Conservation (phyloP, 92 coral and sea anemone species). For the Virgularia gustaviana region DNA sequence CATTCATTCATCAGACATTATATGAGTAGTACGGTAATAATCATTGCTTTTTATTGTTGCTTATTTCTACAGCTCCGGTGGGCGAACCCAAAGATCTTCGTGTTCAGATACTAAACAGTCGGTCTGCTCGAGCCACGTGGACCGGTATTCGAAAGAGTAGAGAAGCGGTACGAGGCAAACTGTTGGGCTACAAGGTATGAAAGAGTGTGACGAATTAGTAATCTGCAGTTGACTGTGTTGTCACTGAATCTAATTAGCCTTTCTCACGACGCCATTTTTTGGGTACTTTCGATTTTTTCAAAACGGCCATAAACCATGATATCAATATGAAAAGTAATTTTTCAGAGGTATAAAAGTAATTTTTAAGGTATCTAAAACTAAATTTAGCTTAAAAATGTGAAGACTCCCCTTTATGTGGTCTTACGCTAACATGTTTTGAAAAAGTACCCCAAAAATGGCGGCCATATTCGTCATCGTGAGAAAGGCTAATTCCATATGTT, state of each 20-base stretch:
- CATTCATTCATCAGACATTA: neutral
- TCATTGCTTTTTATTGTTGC: neutral
- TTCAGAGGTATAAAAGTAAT: neutral
- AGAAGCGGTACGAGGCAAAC: constrained; percentile 66
- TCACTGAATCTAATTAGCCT: too few relatives aligned
- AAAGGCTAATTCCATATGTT: too few relatives aligned
- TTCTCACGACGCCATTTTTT: too few relatives aligned
- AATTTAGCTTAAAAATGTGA: too few relatives aligned
- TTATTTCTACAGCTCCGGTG: constrained; percentile 60
- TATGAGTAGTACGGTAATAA: neutral
- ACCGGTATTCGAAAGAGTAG: constrained; percentile 61
- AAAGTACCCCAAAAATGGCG: too few relatives aligned
- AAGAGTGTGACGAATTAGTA: neutral
- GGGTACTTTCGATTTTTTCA: too few relatives aligned
- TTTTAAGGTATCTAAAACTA: neutral
- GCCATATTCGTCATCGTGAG: too few relatives aligned
- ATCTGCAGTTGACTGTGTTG: neutral
- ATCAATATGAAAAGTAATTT: too few relatives aligned
- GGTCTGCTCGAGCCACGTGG: constrained; percentile 88
- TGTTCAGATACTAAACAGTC: constrained; percentile 68
- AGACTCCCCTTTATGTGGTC: too few relatives aligned
- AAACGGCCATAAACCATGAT: too few relatives aligned
- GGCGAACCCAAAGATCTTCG: constrained; percentile 67
- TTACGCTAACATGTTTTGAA: too few relatives aligned
- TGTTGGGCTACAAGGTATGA: constrained; percentile 87